phyloP scores from a whole-genome alignment of 2,797 vertebrate genomes.

The Xenopus petersii region DNA sequence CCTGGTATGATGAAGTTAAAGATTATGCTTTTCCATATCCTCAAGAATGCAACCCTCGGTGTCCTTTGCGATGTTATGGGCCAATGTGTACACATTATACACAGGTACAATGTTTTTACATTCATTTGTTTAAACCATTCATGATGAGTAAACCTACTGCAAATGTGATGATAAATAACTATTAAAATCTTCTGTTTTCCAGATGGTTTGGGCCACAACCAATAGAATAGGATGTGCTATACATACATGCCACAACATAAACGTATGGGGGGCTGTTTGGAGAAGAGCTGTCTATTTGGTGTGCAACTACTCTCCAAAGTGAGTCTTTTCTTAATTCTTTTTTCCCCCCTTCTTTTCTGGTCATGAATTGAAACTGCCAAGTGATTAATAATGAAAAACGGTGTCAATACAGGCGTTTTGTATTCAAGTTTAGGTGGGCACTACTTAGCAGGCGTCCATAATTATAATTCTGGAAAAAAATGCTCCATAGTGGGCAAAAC shows the following conservation, averaged over 20 bases:
- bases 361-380: too few relatives aligned
- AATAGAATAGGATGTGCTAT: constrained; percentile 95
- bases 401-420: too few relatives aligned
- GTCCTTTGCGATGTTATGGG: constrained; percentile 91
- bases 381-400: too few relatives aligned
- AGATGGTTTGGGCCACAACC: constrained; percentile 99
- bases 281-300: constrained; percentile 91
- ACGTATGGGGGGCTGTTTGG: constrained; percentile 96
- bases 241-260: constrained; percentile 95
- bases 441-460: too few relatives aligned
- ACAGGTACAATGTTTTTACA: constrained; percentile 71
- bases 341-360: too few relatives aligned
- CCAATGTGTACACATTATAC: constrained; percentile 99
- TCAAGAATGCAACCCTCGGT: constrained; percentile 91
- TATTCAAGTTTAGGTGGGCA: too few relatives aligned
- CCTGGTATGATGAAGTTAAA: constrained; percentile 97
- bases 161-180: constrained; percentile 8
- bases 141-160: constrained; percentile 12
- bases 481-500: too few relatives aligned
- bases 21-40: constrained; percentile 96
- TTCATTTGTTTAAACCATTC: not conserved
- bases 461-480: too few relatives aligned
- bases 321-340: constrained; percentile 57
- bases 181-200: constrained; percentile 52
- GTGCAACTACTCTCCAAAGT: constrained; percentile 98